Conservation (phyloP, 2,113 vertebrate genomes). For the Diphyllodes magnificus region DNA sequence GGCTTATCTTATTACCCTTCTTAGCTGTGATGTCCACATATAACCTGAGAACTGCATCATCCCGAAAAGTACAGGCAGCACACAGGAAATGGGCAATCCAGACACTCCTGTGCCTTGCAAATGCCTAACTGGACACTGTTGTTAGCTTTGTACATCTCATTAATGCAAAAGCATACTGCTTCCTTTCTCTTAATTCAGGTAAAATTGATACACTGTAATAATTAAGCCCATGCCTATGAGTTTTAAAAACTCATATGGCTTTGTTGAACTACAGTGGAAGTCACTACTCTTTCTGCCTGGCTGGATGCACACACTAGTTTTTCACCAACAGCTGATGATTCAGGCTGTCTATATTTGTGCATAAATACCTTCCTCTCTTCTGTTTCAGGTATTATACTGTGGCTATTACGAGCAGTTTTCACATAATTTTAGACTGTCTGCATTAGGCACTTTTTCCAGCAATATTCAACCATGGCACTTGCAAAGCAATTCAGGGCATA, state of each 20-base stretch:
- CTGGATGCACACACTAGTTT: background rate
- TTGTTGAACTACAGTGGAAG: background rate
- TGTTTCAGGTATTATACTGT: background rate
- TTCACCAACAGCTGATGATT: background rate
- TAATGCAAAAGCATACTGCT: background rate
- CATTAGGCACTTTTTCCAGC: background rate
- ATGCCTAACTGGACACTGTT: background rate
- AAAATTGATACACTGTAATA: background rate
- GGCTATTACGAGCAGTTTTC: background rate
- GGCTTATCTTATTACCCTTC: constrained; percentile 48
- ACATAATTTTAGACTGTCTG: background rate
- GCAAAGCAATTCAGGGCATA: background rate
- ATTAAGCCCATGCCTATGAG: background rate
- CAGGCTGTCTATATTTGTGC: background rate
- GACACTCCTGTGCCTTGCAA: background rate
- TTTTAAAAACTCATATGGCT: background rate
- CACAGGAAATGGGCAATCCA: background rate
- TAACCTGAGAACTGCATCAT: background rate
- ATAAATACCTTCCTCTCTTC: background rate
- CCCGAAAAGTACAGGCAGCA: background rate
- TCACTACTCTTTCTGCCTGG: background rate
- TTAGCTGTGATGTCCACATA: background rate
- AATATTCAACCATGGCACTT: background rate
- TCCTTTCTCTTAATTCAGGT: background rate
- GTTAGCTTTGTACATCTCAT: rapidly evolving